These are phyloP conservation scores for Emydura subglobosa DNA, from an alignment of 2,113 vertebrate genomes.

Conservation along the genomic window DNA sequence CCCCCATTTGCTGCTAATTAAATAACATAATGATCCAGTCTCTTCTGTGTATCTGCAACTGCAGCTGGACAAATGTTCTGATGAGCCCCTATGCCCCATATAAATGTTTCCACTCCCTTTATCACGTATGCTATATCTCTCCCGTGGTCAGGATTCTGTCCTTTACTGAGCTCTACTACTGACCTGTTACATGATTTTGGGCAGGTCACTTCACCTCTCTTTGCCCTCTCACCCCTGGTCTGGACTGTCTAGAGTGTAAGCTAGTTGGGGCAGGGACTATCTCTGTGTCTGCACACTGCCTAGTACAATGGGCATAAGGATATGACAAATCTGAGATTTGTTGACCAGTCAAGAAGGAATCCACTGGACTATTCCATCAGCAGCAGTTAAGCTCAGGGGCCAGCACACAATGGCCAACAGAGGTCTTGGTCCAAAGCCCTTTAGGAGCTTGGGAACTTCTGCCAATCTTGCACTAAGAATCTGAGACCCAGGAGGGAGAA, in stretches of 20 bases:
- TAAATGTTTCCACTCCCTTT: accelerated
- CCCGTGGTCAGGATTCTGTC: neutral
- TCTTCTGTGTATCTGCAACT: neutral
- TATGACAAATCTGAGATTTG: neutral
- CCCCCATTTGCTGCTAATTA: neutral
- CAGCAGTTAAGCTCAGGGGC: neutral
- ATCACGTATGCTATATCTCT: neutral
- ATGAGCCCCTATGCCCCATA: accelerated
- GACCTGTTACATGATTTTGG: accelerated
- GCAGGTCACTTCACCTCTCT: neutral
- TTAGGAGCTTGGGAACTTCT: neutral
- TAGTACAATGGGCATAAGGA: accelerated
- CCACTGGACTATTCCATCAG: neutral
- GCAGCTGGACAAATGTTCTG: neutral
- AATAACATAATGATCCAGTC: accelerated
- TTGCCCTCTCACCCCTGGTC: neutral
- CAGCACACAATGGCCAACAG: neutral
- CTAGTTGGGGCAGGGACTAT: neutral
- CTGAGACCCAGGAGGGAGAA: neutral
- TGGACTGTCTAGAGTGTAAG: neutral
- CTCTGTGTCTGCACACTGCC: neutral
- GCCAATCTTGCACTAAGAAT: neutral
- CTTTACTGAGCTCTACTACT: accelerated
- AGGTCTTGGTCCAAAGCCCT: neutral
- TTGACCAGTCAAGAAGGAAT: neutral